A percentile compares a stretch with the other conserved stretches of the same genome.
phyloP scores from a whole-genome alignment of 1,140 invertebrate species.

The Chironomus tepperi region DNA sequence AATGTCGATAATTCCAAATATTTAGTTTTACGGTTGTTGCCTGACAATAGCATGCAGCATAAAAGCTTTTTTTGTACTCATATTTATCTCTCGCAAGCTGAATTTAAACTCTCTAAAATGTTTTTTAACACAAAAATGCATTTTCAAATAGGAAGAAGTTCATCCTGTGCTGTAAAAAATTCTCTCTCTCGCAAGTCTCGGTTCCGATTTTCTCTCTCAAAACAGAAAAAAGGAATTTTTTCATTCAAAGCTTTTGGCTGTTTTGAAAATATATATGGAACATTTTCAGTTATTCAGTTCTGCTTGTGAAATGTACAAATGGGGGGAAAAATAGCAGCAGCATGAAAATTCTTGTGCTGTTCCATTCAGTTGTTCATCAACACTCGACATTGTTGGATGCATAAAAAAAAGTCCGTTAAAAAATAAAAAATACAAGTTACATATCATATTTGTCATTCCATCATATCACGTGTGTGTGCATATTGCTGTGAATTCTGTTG shows the following conservation, averaged over 20 bases:
- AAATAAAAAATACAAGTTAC: not conserved
- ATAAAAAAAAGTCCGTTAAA: not conserved
- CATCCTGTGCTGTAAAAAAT: not conserved
- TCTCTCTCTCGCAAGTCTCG: not conserved
- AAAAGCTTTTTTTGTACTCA: not conserved
- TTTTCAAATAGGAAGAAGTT: not conserved
- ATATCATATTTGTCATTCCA: not conserved
- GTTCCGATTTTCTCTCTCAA: not conserved
- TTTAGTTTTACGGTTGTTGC: not conserved
- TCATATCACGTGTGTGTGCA: not conserved
- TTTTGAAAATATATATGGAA: too few species aligned
- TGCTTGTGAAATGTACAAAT: not conserved
- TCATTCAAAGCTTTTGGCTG: not conserved
- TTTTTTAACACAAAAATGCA: not conserved
- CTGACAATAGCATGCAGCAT: too few species aligned
- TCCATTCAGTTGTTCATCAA: slow-evolving; percentile 19
- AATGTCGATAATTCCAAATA: not conserved
- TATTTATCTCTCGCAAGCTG: not conserved
- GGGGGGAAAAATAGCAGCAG: not conserved
- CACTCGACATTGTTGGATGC: slow-evolving; percentile 6
- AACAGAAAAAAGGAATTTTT: not conserved
- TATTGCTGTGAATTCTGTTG: too few species aligned
- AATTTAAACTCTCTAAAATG: not conserved
- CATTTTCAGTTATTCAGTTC: too few species aligned
- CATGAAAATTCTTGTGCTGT: slow-evolving; percentile 6